phyloP scores from a whole-genome alignment of 2,888 invertebrate genomes.

The Xiphydria camelus region DNA sequence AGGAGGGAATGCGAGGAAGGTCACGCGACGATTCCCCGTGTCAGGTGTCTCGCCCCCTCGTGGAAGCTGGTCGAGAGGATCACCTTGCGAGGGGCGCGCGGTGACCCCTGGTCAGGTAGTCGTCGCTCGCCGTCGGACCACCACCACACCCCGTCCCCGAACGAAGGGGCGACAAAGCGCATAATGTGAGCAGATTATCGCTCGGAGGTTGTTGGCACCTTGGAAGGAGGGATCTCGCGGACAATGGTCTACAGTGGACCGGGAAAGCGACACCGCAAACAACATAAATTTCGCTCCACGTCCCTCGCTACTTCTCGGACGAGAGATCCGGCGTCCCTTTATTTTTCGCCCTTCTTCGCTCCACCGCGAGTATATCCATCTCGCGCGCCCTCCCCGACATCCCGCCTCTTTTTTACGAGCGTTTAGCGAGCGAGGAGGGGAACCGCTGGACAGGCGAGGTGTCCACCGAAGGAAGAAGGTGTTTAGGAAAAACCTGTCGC shows the following conservation, averaged over 20 bases:
- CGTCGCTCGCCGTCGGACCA: background rate
- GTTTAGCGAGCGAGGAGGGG: too few species aligned
- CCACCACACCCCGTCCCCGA: conserved; percentile 28
- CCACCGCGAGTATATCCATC: too few species aligned
- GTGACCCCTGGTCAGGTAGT: conserved; percentile 58
- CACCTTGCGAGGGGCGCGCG: conserved; percentile 25
- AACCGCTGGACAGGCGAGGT: too few species aligned
- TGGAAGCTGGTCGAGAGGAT: background rate
- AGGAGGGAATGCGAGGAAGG: too few species aligned
- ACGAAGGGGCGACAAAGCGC: conserved; percentile 52
- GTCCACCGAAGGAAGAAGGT: too few species aligned
- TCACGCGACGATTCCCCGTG: too few species aligned
- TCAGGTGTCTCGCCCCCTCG: too few species aligned
- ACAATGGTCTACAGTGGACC: conserved; percentile 53
- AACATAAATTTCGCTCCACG: conserved; percentile 51
- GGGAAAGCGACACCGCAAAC: conserved; percentile 56
- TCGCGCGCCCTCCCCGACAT: background rate
- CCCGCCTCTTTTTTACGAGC: background rate
- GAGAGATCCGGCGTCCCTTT: conserved; percentile 17
- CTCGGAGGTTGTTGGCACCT: conserved; percentile 57
- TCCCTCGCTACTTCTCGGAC: conserved; percentile 18
- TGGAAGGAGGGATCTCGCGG: conserved; percentile 47
- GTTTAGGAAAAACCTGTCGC: too few species aligned
- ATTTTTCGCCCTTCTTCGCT: background rate
- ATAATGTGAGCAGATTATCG: conserved; percentile 55